Conservation (phyloP, 1,140 invertebrate species). For the Scaptomyza montana region DNA sequence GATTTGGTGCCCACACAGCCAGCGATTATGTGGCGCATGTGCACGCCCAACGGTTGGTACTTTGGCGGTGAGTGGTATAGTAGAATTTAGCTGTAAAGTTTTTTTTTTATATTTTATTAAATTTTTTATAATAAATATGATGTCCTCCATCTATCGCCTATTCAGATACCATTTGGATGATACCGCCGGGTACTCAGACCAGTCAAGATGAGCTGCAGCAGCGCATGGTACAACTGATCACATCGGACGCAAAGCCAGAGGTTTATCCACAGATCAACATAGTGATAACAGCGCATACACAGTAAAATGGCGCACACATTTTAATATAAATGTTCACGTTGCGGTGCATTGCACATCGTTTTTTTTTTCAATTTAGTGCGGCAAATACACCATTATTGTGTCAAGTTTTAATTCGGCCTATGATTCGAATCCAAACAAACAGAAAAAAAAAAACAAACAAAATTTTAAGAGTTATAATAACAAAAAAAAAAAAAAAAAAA, state of each 20-base stretch:
- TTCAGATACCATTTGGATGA: slow-evolving; percentile 75
- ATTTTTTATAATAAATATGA: too few relatives aligned
- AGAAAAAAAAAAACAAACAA: neutral
- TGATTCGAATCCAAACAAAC: slow-evolving; percentile 10
- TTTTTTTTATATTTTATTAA: too few relatives aligned
- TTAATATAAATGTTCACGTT: slow-evolving; percentile 17
- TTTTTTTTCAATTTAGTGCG: slow-evolving; percentile 11
- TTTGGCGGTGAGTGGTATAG: slow-evolving; percentile 89
- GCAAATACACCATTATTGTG: neutral
- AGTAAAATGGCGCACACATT: slow-evolving; percentile 53
- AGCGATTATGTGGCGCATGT: slow-evolving; percentile 91
- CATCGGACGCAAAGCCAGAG: slow-evolving; percentile 70
- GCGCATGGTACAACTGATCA: slow-evolving; percentile 80
- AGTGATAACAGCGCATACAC: slow-evolving; percentile 82
- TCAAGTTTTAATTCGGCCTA: slow-evolving; percentile 8
- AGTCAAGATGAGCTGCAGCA: slow-evolving; percentile 77
- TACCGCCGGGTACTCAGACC: slow-evolving; percentile 73
- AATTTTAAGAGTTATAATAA: neutral
- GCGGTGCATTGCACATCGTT: slow-evolving; percentile 12
- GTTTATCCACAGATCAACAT: slow-evolving; percentile 82
- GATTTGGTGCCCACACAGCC: slow-evolving; percentile 89
- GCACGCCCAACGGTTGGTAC: slow-evolving; percentile 90
- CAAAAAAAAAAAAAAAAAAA: neutral
- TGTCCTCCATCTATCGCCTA: neutral
- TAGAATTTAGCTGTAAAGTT: too few relatives aligned